Evolutionary conservation across 2,113 vertebrate species (phyloP), one percentile per base, ranked within the genome.

Genomic region (Diglossa brunneiventris): DNA sequence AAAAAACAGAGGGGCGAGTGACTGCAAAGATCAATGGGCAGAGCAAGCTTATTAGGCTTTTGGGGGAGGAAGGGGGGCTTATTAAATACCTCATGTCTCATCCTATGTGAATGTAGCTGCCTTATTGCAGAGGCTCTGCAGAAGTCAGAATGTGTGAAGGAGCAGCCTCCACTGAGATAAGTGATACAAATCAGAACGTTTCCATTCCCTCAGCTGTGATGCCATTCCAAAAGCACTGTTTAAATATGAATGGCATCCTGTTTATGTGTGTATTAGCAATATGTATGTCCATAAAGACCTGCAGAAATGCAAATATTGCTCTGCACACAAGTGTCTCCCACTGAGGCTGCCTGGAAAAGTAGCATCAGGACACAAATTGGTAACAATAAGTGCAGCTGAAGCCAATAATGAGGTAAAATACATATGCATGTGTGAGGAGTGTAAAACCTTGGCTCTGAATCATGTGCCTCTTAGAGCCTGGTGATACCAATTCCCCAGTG

Each of bases 221-320:
- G 90, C 92, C 92, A 58, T 70, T 94, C 93, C 75, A 31, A 95
- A 93, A 93, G 76, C 76, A 17, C 90, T 94, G 85, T 93, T 96
- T 95, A 94, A 96, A 95, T 96, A 94, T 90, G 92, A 96, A 96
- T 94, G 80, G 94, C 93, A 93, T 95, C 94, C 93, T 90, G 92
- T 96, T 95, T 96, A 93, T 96, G 92, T 87, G 94, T 4, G 8
- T 89, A 92, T 95, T 96, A 96, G 72, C 95, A 96, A 89, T 95
- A 90, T 81, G 76, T 72, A 58, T 75, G 81, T 75, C 86, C 81
- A 22, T 83, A 94, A 94, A 96, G 55, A 62, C 88, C 90, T 70
- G 86, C 85, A 86, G 76, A 90, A 85, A 94, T 94, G 93, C 96
- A 95, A 93, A 95, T 94, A 89, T 19, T 94, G 52, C 92, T 93